phyloP scores from a whole-genome alignment of 1,140 invertebrate genomes.

The Drosophila burlai region DNA sequence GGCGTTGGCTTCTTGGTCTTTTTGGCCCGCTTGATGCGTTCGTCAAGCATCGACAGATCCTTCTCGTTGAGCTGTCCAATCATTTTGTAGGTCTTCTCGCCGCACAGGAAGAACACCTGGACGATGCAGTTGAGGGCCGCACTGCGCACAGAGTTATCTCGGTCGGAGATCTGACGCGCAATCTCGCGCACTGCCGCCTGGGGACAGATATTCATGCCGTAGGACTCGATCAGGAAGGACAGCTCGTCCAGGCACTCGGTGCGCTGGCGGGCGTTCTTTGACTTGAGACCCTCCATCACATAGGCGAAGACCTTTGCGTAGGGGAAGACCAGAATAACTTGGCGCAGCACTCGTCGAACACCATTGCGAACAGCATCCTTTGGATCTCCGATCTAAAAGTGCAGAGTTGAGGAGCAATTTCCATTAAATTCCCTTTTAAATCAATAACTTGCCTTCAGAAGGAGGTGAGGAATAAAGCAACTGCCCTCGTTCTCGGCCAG shows the following conservation, averaged over 20 bases:
- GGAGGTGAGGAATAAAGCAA: conserved; percentile 97
- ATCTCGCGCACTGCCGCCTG: conserved; percentile 95
- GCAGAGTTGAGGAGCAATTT: conserved; percentile 3
- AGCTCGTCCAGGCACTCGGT: conserved; percentile 98
- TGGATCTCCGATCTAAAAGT: conserved; percentile 94
- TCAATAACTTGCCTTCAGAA: conserved; percentile 90
- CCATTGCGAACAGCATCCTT: conserved; percentile 97
- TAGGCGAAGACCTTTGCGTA: conserved; percentile 95
- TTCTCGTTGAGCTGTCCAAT: conserved; percentile 96
- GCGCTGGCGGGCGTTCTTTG: conserved; percentile 98
- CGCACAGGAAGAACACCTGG: conserved; percentile 95
- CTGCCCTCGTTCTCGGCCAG: conserved; percentile 96
- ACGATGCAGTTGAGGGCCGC: conserved; percentile 98
- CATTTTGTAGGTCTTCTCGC: conserved; percentile 95
- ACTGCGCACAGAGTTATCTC: conserved; percentile 98
- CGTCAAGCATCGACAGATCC: conserved; percentile 96
- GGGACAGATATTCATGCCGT: conserved; percentile 94
- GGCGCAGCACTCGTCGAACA: conserved; percentile 94
- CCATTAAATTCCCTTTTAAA: no score
- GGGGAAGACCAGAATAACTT: conserved; percentile 94
- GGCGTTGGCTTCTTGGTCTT: conserved; percentile 88
- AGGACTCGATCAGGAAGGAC: conserved; percentile 93
- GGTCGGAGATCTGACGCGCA: conserved; percentile 96
- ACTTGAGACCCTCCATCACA: conserved; percentile 97
- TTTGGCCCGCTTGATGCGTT: conserved; percentile 95